phyloP scores from a whole-genome alignment of 2,888 invertebrate genomes.

The Eupithecia pulchellata region DNA sequence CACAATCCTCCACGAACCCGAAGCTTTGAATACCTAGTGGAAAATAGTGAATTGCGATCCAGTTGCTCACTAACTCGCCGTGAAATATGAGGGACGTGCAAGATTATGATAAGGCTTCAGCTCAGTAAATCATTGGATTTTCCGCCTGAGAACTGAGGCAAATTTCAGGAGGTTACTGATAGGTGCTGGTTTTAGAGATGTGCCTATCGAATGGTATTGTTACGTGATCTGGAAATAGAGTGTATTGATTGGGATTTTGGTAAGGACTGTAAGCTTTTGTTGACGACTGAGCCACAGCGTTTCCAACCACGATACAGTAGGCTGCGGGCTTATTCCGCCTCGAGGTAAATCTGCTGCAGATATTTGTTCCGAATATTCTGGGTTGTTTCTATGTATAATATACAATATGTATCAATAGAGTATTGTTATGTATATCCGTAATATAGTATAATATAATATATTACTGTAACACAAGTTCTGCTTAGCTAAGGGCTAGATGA shows the following conservation, averaged over 20 bases:
- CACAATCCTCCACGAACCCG: constrained; percentile 42
- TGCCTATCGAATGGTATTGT: constrained; percentile 53
- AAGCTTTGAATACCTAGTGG: constrained; percentile 62
- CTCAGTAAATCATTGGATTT: constrained; percentile 82
- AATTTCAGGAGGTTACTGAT: constrained; percentile 70
- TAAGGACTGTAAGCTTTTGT: background rate
- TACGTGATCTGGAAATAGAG: constrained; percentile 55
- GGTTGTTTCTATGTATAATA: background rate
- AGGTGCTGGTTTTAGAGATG: constrained; percentile 38
- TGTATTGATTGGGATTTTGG: constrained; percentile 38
- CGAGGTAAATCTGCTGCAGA: background rate
- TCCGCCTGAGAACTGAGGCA: constrained; percentile 74
- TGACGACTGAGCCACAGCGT: background rate
- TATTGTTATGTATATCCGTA: background rate
- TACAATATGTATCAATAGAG: background rate
- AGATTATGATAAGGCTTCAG: constrained; percentile 82
- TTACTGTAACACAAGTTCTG: too few species aligned
- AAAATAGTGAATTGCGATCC: constrained; percentile 65
- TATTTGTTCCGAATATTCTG: background rate
- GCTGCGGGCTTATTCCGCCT: background rate
- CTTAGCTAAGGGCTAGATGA: background rate
- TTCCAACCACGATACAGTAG: background rate
- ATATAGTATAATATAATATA: too few species aligned
- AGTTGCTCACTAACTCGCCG: constrained; percentile 66
- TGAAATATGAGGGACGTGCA: constrained; percentile 82